Evolutionary conservation across 2,888 invertebrate species (phyloP).

Genomic region (Allolobophora icterica): DNA sequence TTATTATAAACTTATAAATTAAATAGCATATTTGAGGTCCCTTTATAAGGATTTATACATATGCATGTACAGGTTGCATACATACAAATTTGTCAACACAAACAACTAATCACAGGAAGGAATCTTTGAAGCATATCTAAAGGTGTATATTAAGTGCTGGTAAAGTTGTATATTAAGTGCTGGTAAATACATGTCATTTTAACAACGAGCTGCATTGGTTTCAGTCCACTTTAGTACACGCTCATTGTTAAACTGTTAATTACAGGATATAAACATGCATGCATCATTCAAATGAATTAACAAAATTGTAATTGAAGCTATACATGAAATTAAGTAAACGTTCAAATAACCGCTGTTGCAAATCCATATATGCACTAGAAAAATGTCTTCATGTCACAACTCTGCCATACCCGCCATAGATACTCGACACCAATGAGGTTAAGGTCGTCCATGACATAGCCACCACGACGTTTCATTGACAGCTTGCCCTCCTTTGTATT

Average conservation of each 20-base stretch:
- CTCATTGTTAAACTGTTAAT: too few relatives aligned
- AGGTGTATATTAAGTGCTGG: too few relatives aligned
- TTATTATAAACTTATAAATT: background rate
- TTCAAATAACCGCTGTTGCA: background rate
- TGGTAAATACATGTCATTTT: too few relatives aligned
- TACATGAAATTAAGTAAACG: constrained; percentile 9
- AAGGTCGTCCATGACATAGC: constrained; percentile 81
- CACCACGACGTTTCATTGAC: constrained; percentile 82
- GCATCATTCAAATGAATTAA: background rate
- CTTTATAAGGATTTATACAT: background rate
- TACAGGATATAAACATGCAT: background rate
- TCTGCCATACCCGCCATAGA: constrained; percentile 80
- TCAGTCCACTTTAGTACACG: too few relatives aligned
- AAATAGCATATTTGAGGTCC: background rate
- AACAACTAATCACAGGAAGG: background rate
- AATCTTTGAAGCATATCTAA: too few relatives aligned
- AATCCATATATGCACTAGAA: background rate
- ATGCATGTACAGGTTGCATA: too few relatives aligned
- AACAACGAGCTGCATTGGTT: too few relatives aligned
- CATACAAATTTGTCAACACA: too few relatives aligned
- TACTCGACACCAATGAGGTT: constrained; percentile 95
- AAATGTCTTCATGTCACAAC: background rate
- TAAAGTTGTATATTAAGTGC: too few relatives aligned
- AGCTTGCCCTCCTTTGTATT: constrained; percentile 93
- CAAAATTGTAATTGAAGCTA: background rate